These are phyloP conservation scores for Propithecus perrieri DNA, from an alignment of 2,797 vertebrate genomes.

Conservation along the genomic window DNA sequence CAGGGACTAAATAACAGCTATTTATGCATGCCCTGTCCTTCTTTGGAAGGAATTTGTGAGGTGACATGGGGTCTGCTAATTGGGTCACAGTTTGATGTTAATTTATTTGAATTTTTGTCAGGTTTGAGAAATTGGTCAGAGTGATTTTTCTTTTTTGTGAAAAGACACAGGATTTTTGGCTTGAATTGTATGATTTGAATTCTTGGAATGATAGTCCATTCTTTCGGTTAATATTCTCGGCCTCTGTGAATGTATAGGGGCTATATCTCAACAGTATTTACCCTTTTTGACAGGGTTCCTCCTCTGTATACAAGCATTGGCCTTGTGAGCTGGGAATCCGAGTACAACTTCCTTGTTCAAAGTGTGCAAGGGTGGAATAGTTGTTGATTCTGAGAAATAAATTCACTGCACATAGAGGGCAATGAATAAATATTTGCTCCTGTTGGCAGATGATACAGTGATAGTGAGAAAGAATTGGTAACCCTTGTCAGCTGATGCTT, in stretches of 20 bases:
- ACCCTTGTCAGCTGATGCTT: neutral
- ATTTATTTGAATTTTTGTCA: slow-evolving; percentile 1
- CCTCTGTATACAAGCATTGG: fast-evolving
- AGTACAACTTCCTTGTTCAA: neutral
- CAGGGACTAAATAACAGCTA: neutral
- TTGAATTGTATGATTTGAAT: neutral
- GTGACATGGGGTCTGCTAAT: neutral
- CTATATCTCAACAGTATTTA: neutral
- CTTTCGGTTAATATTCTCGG: neutral
- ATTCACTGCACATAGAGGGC: neutral
- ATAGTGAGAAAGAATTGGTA: neutral
- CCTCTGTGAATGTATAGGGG: neutral
- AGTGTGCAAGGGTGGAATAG: neutral
- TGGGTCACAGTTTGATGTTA: neutral
- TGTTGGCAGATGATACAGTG: neutral
- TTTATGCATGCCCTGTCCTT: neutral
- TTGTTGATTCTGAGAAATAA: slow-evolving; percentile 10
- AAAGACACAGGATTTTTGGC: neutral
- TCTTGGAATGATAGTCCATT: neutral
- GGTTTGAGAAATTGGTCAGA: neutral
- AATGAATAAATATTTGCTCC: slow-evolving; percentile 1
- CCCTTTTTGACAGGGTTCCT: neutral
- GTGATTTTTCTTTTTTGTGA: neutral
- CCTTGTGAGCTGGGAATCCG: neutral
- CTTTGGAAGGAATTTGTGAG: neutral